Evolutionary conservation across 2,797 vertebrate species (phyloP), one percentile per base, ranked within the genome.

Genomic region (Lithobates sylvaticus): DNA sequence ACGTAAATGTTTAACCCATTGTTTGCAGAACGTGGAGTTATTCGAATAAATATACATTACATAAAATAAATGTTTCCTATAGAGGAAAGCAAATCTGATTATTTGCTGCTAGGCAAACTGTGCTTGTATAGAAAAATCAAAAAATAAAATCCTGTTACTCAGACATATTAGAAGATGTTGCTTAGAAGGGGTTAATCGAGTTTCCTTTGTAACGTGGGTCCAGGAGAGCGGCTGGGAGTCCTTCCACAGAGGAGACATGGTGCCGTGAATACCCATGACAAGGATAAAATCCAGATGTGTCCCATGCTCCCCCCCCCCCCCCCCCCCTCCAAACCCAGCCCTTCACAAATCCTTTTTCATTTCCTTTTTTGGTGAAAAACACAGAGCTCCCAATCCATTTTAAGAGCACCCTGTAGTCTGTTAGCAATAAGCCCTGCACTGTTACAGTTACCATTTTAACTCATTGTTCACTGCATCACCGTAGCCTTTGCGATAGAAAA

Each of bases 291-390:
- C 95, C 95, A 95, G 95, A 95, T 95, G 94, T 94, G 93, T 89
- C 89, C 87, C 81, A 82, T 71, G 54, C 69, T 86, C 77, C 84
- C 80, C 58, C 81, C 84, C 76, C 72, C 58, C 69, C 68, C 77
- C 84, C 80, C 58, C 81, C 84, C 76, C 72, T 42, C 69, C 68
- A 83, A 76, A 69, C 80, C 64, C 79, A 78, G 89, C 13, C 58
- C 93, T 92, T 82, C 83, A 84, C 88, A 92, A 94, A 94, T 92
- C 91, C 93, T 84, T 92, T 93, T 92, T 90, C 91, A 91, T 95
- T 95, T 92, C 95, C 95, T 96, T 96, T 96, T 96, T 95, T 95
- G 95, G 95, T 92, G 91, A 95, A 93, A 93, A 94, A 91, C 90
- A 88, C 92, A 91, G 90, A 90, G 91, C 91, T 91, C 89, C 89